These are phyloP conservation scores for Taenioides sp. DNA, from an alignment of 2,797 vertebrate genomes.

Conservation along the genomic window DNA sequence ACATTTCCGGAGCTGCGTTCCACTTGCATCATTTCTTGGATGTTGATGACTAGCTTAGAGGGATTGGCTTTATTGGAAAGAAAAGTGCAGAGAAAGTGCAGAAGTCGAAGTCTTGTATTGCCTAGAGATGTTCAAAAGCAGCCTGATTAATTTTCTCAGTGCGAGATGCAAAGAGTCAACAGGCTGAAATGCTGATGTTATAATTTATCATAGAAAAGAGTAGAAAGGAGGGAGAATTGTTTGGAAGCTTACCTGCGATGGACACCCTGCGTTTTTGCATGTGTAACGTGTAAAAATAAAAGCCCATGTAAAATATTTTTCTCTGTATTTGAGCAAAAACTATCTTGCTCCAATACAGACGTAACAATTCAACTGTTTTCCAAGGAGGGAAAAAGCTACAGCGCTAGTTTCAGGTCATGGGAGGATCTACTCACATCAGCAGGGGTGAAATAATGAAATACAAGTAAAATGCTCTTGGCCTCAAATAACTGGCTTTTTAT, in stretches of 20 bases:
- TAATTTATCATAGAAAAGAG: background rate
- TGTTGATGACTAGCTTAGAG: slow-evolving; percentile 47
- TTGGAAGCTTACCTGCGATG: background rate
- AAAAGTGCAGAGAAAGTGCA: slow-evolving; percentile 29
- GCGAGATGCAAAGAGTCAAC: slow-evolving; percentile 1
- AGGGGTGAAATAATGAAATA: too few species aligned
- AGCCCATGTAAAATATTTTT: too few species aligned
- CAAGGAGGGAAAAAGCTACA: too few species aligned
- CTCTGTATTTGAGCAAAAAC: too few species aligned
- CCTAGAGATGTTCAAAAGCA: slow-evolving; percentile 9
- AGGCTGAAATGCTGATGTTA: background rate
- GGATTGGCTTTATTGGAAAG: slow-evolving; percentile 27
- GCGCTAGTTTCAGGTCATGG: too few species aligned
- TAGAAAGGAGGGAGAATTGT: background rate
- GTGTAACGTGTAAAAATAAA: too few species aligned
- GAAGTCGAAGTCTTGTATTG: slow-evolving; percentile 16
- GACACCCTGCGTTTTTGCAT: background rate
- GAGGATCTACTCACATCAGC: too few species aligned
- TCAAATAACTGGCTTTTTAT: too few species aligned
- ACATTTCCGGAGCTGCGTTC: slow-evolving; percentile 22
- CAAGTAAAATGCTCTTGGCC: too few species aligned
- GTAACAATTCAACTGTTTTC: too few species aligned
- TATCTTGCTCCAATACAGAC: too few species aligned
- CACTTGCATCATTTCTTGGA: slow-evolving; percentile 28
- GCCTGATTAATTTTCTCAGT: slow-evolving; percentile 20